Conservation (phyloP, 37 sponge, comb jelly and placozoan genomes). For the Spongilla lacustris region DNA sequence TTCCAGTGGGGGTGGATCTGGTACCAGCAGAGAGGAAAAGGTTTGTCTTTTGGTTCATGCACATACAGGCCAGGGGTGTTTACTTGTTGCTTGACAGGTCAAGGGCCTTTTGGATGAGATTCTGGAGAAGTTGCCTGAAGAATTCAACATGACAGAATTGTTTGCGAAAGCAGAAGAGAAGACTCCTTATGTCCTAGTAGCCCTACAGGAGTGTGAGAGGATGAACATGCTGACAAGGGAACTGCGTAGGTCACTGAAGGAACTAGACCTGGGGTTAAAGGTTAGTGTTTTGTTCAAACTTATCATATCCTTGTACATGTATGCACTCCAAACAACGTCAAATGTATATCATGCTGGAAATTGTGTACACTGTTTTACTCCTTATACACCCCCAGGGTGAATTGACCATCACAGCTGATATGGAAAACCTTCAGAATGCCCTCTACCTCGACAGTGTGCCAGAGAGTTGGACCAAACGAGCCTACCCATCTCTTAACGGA, state of each 20-base stretch:
- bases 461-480: slow-evolving; percentile 84
- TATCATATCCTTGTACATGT: too few species aligned
- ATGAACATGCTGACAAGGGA: slow-evolving; percentile 95
- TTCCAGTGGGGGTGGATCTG: slow-evolving; percentile 79
- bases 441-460: slow-evolving; percentile 95
- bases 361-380: neutral
- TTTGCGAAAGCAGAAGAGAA: slow-evolving; percentile 90
- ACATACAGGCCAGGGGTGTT: neutral
- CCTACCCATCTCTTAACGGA: slow-evolving; percentile 91
- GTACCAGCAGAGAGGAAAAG: slow-evolving; percentile 92
- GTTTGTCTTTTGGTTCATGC: slow-evolving; percentile 26
- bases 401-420: slow-evolving; percentile 96
- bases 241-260: slow-evolving; percentile 90
- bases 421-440: slow-evolving; percentile 91
- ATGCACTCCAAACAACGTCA: too few species aligned
- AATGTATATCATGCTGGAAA: too few species aligned
- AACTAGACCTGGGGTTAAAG: slow-evolving; percentile 95
- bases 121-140: slow-evolving; percentile 94
- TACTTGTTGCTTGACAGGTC: slow-evolving; percentile 51
- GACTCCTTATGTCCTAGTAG: slow-evolving; percentile 97
- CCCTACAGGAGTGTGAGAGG: slow-evolving; percentile 98
- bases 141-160: slow-evolving; percentile 91
- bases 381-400: slow-evolving; percentile 77
- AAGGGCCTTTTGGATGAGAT: slow-evolving; percentile 93
- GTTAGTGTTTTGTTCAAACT: too few species aligned